Conservation (phyloP, 2,113 vertebrate species). For the Phrynocephalus versicolor region DNA sequence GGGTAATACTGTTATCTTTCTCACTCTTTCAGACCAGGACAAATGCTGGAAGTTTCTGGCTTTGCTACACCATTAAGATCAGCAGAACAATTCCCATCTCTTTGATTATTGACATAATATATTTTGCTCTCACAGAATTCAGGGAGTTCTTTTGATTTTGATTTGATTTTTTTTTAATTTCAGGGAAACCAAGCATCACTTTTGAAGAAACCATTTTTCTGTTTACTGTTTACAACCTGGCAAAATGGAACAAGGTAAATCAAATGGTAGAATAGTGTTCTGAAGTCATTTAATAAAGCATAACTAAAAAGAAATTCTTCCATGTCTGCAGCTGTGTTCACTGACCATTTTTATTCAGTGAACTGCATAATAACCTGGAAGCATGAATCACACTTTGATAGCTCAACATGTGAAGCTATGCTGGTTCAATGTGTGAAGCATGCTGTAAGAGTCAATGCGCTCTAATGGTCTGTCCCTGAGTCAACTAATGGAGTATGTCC, state of each 20-base stretch:
- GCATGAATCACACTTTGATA: conserved; percentile 22
- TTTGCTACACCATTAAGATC: background rate
- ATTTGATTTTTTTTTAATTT: background rate
- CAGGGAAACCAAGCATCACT: background rate
- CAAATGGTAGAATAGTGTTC: background rate
- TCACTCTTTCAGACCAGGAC: background rate
- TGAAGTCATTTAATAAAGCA: conserved; percentile 20
- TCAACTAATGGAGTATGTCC: background rate
- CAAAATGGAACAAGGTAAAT: conserved; percentile 21
- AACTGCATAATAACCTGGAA: conserved; percentile 29
- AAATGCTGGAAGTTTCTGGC: background rate
- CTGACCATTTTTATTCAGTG: conserved; percentile 17
- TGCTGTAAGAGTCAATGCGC: background rate
- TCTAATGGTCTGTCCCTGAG: conserved; percentile 4
- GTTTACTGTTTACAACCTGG: conserved; percentile 7
- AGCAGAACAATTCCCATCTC: background rate
- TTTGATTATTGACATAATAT: background rate
- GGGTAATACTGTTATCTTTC: background rate
- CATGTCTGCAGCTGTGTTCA: conserved; percentile 10
- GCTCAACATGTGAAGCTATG: conserved; percentile 18
- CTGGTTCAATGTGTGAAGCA: conserved; percentile 1
- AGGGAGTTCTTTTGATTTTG: background rate
- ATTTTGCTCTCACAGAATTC: background rate
- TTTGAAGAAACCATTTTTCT: conserved; percentile 14
- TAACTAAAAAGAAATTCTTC: conserved; percentile 15